Conservation (phyloP, 2,797 vertebrate genomes). For the Falco peregrinus region DNA sequence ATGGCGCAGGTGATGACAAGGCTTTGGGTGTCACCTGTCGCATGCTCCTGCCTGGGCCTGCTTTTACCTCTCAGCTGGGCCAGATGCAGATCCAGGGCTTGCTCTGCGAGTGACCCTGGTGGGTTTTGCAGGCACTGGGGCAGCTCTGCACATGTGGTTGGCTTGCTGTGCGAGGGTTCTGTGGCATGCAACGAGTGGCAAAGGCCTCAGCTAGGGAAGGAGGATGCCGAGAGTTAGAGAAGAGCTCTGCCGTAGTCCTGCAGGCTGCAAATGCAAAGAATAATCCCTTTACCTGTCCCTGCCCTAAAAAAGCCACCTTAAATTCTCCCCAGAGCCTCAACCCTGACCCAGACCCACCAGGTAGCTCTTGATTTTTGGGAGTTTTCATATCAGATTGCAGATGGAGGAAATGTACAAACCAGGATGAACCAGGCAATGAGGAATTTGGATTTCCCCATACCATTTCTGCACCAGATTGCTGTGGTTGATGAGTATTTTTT, state of each 20-base stretch:
- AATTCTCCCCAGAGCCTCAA: neutral
- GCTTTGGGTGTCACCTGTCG: too few species aligned
- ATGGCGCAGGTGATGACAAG: fast-evolving
- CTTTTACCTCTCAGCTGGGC: neutral
- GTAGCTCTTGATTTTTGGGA: neutral
- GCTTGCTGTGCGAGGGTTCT: neutral
- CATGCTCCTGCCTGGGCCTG: neutral
- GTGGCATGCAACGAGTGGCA: neutral
- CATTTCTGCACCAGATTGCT: neutral
- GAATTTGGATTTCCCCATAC: neutral
- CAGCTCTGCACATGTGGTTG: fast-evolving
- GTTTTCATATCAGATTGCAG: fast-evolving
- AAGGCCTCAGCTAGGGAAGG: neutral
- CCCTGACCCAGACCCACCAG: neutral
- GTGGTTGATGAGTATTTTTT: neutral
- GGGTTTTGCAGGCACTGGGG: neutral
- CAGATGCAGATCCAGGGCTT: neutral
- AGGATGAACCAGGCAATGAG: fast-evolving
- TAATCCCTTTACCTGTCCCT: neutral
- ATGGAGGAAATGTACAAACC: neutral
- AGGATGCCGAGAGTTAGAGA: neutral
- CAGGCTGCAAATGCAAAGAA: neutral
- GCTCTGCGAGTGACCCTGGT: fast-evolving
- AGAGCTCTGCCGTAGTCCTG: neutral
- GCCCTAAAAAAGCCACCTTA: neutral